Conservation (phyloP, 2,888 invertebrate species). For the Atherix ibis region DNA sequence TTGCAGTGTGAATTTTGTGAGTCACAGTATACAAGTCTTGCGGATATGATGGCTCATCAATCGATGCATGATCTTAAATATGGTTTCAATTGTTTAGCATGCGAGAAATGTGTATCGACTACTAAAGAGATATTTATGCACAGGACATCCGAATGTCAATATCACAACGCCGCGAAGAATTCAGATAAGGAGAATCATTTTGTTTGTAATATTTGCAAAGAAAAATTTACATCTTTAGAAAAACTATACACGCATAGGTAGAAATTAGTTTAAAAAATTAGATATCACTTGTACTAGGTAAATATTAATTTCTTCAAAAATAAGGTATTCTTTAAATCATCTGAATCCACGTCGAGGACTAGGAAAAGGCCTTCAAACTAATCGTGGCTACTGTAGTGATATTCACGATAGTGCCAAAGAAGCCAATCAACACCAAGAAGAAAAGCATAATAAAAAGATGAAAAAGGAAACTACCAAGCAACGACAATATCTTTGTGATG, state of each 20-base stretch:
- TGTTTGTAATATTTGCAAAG: slow-evolving; percentile 30
- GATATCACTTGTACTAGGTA: neutral
- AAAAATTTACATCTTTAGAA: slow-evolving; percentile 23
- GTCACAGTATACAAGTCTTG: slow-evolving; percentile 37
- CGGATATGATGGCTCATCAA: slow-evolving; percentile 29
- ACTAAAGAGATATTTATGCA: slow-evolving; percentile 39
- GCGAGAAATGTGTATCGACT: slow-evolving; percentile 33
- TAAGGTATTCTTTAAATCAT: slow-evolving; percentile 24
- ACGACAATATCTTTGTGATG: slow-evolving; percentile 40
- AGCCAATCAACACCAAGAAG: slow-evolving; percentile 37
- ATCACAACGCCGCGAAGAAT: no score
- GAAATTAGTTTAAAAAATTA: slow-evolving; percentile 2
- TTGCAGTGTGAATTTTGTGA: slow-evolving; percentile 47
- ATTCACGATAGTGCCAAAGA: slow-evolving; percentile 22
- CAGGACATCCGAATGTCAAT: slow-evolving; percentile 37
- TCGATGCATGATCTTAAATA: slow-evolving; percentile 22
- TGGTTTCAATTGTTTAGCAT: slow-evolving; percentile 29
- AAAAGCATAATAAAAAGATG: slow-evolving; percentile 38
- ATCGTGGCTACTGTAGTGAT: slow-evolving; percentile 28
- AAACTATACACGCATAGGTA: slow-evolving; percentile 30
- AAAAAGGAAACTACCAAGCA: slow-evolving; percentile 20
- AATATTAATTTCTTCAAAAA: neutral
- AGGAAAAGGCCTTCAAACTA: slow-evolving; percentile 21
- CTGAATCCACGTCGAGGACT: slow-evolving; percentile 24
- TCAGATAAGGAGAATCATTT: no score